A percentile compares a stretch with the other conserved stretches of the same genome.
These are phyloP conservation scores for Phacellophora camtschatica DNA, from an alignment of 30 jellyfish, hydroid and myxozoan genomes.

Conservation along the genomic window DNA sequence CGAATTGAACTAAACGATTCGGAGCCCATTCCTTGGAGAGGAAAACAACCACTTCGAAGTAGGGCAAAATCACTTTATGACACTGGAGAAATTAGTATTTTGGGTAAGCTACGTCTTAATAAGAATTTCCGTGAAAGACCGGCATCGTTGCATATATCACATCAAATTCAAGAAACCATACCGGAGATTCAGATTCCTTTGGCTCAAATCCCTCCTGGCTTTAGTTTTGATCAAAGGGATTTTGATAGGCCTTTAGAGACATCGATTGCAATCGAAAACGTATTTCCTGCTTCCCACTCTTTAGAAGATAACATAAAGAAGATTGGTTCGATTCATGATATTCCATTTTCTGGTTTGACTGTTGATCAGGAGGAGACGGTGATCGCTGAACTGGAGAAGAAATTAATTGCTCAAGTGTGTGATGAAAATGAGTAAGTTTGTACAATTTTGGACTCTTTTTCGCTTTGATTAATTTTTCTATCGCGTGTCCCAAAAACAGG, in stretches of 20 bases:
- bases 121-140: conserved; percentile 30
- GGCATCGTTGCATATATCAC: conserved; percentile 37
- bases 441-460: no score
- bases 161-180: conserved; percentile 40
- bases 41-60: conserved; percentile 15
- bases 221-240: no score
- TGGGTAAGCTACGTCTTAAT: neutral
- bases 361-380: conserved; percentile 50
- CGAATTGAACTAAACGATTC: neutral
- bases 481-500: no score
- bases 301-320: neutral
- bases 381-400: conserved; percentile 44
- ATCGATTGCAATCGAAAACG: neutral
- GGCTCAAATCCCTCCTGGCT: no score
- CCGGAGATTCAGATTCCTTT: conserved; percentile 26
- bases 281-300: neutral
- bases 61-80: conserved; percentile 54
- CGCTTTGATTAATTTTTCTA: no score
- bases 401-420: conserved; percentile 56
- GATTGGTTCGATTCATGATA: conserved; percentile 49
- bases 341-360: conserved; percentile 19
- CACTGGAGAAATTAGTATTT: conserved; percentile 36
- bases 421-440: conserved; percentile 53
- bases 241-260: neutral
- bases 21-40: conserved; percentile 7